These are phyloP conservation scores for Pyrrhosoma nymphula DNA, from an alignment of 2,888 invertebrate genomes.

Conservation along the genomic window DNA sequence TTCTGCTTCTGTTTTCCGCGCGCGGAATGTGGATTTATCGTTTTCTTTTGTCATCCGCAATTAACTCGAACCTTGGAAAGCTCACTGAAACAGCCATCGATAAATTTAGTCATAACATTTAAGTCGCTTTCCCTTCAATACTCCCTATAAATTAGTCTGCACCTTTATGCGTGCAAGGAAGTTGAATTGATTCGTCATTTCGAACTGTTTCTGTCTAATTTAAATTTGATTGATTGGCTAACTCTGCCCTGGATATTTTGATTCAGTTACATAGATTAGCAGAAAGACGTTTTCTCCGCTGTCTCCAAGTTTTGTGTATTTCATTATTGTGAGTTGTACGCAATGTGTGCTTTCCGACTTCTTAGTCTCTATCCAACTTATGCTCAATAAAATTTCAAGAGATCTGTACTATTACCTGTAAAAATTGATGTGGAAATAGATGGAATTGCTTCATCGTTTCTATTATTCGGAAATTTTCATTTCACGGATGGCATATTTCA, in stretches of 20 bases:
- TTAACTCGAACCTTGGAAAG: background rate
- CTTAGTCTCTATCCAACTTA: too few species aligned
- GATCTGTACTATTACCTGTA: too few species aligned
- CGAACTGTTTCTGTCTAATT: background rate
- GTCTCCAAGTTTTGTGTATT: too few species aligned
- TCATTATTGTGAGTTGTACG: too few species aligned
- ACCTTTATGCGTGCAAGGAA: background rate
- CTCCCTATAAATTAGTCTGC: background rate
- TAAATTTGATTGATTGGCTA: background rate
- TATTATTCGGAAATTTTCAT: too few species aligned
- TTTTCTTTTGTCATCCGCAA: conserved; percentile 9
- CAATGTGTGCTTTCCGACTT: too few species aligned
- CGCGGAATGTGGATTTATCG: background rate
- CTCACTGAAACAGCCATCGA: background rate
- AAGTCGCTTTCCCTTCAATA: conserved; percentile 8
- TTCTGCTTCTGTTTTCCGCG: background rate
- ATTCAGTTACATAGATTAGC: background rate
- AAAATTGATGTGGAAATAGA: too few species aligned
- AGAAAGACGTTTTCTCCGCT: too few species aligned
- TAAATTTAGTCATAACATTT: background rate
- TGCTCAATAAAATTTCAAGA: too few species aligned
- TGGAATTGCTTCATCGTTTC: too few species aligned
- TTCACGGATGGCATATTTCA: too few species aligned
- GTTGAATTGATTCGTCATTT: background rate
- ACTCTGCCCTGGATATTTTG: background rate